phyloP scores from a whole-genome alignment of 2,113 vertebrate species.

The Aptenodytes forsteri region DNA sequence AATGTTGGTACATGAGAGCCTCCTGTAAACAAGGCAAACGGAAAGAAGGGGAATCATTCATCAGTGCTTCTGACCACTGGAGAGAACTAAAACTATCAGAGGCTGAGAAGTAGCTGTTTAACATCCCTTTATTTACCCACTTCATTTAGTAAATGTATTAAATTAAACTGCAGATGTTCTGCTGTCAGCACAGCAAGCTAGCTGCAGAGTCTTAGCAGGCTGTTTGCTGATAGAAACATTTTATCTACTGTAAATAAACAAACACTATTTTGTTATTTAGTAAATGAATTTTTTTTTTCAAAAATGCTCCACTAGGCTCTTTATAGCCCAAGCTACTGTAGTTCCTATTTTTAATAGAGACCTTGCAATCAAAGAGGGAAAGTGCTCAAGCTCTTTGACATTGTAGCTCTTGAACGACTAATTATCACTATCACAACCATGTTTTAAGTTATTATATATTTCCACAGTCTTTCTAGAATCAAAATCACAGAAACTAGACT shows the following conservation, averaged over 20 bases:
- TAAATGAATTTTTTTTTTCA: constrained; percentile 75
- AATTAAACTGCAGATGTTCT: constrained; percentile 81
- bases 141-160: constrained; percentile 76
- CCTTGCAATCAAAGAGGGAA: neutral
- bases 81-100: constrained; percentile 62
- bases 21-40: neutral
- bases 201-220: constrained; percentile 54
- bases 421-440: neutral
- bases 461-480: neutral
- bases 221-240: constrained; percentile 74
- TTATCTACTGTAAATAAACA: constrained; percentile 79
- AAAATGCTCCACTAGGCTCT: constrained; percentile 68
- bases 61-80: constrained; percentile 38
- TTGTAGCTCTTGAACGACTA: neutral
- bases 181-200: constrained; percentile 66
- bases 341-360: constrained; percentile 69
- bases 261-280: constrained; percentile 80
- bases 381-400: neutral
- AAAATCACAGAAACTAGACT: neutral
- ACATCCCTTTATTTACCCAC: constrained; percentile 72
- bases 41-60: constrained; percentile 3
- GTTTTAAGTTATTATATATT: constrained; percentile 38
- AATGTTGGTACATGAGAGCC: neutral
- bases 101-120: constrained; percentile 63
- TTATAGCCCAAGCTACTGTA: constrained; percentile 33